Percentiles rank a stretch among this genome's conserved stretches.
Evolutionary conservation across 2,797 vertebrate species (phyloP).

Genomic region (Hoplostethus atlanticus): DNA sequence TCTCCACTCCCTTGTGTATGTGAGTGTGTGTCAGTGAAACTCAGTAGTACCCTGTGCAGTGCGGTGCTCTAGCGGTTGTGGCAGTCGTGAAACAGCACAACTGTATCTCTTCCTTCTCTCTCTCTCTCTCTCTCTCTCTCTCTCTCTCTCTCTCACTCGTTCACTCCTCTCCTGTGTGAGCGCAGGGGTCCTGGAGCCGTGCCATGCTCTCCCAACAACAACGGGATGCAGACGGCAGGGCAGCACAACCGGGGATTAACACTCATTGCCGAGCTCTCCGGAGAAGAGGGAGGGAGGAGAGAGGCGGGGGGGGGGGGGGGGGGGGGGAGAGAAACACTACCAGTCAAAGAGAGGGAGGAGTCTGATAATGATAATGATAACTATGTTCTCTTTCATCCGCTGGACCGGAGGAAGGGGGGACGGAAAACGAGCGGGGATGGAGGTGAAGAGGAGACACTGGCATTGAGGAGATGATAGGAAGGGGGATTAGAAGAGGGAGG

Average conservation of each 20-base stretch:
- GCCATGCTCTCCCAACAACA: constrained; percentile 81
- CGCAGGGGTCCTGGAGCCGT: constrained; percentile 77
- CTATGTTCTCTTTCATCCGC: constrained; percentile 62
- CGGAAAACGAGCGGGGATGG: neutral
- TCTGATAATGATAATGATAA: constrained; percentile 66
- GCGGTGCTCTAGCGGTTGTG: constrained; percentile 61
- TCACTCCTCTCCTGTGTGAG: constrained; percentile 71
- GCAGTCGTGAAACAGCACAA: constrained; percentile 59
- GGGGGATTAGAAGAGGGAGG: neutral
- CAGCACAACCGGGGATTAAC: constrained; percentile 80
- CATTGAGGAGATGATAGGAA: neutral
- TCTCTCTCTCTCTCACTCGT: constrained; percentile 32
- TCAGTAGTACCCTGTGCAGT: constrained; percentile 59
- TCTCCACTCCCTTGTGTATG: constrained; percentile 43
- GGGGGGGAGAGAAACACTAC: constrained; percentile 41
- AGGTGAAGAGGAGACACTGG: neutral
- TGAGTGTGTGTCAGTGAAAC: constrained; percentile 61
- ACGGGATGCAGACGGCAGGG: constrained; percentile 78
- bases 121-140: constrained; percentile 23
- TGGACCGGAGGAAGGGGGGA: constrained; percentile 44
- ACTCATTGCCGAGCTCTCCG: constrained; percentile 60
- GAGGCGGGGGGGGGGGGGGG: neutral
- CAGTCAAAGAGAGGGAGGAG: constrained; percentile 77
- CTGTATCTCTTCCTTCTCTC: constrained; percentile 47
- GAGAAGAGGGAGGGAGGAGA: constrained; percentile 64